phyloP scores from a whole-genome alignment of 1,140 invertebrate genomes.

The Drosophila navojoa region DNA sequence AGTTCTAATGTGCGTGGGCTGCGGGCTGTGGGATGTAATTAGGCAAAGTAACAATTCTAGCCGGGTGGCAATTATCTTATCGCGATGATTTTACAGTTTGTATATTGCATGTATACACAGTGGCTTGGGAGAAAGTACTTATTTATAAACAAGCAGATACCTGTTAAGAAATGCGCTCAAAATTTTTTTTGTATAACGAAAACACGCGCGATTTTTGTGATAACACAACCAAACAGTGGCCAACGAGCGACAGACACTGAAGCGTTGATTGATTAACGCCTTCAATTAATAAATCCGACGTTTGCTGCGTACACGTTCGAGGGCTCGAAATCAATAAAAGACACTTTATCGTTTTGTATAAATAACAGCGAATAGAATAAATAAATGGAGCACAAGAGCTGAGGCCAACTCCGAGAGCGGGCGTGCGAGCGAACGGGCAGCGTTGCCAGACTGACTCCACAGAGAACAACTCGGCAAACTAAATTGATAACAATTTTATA shows the following conservation, averaged over 20 bases:
- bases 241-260: conserved; percentile 25
- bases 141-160: conserved; percentile 31
- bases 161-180: conserved; percentile 34
- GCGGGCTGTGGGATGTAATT: conserved; percentile 29
- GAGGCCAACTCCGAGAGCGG: conserved; percentile 35
- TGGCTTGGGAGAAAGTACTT: not conserved
- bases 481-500: conserved; percentile 21
- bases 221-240: conserved; percentile 57
- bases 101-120: conserved; percentile 1
- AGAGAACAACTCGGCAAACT: not conserved
- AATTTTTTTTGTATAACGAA: conserved; percentile 1
- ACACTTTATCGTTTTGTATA: conserved; percentile 55
- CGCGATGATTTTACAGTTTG: conserved; percentile 17
- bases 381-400: conserved; percentile 56
- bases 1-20: conserved; percentile 24
- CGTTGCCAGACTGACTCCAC: conserved; percentile 56
- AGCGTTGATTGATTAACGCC: conserved; percentile 68
- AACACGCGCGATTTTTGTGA: conserved; percentile 52
- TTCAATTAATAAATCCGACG: conserved; percentile 63
- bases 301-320: conserved; percentile 24
- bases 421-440: conserved; percentile 27
- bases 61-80: conserved; percentile 48
- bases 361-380: conserved; percentile 67
- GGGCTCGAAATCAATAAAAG: conserved; percentile 60
- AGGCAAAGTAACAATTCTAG: not conserved